phyloP scores from a whole-genome alignment of 2,113 vertebrate species.

The Glareola pratincola region DNA sequence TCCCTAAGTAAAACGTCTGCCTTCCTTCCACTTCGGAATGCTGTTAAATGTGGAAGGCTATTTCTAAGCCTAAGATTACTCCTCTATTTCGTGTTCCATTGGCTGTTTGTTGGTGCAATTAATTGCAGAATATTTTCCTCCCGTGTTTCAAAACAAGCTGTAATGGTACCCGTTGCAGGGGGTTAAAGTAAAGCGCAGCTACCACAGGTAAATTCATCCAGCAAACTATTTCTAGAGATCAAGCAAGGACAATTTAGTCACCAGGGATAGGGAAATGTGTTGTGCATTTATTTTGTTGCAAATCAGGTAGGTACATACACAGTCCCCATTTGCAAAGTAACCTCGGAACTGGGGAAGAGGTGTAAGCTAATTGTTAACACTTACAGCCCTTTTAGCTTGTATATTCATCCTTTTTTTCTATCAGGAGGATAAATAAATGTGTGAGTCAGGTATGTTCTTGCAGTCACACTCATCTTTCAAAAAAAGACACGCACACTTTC shows the following conservation, averaged over 20 bases:
- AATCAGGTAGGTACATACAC: not conserved
- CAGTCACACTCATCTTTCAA: not conserved
- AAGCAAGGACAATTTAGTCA: not conserved
- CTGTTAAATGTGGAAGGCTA: not conserved
- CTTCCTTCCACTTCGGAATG: not conserved
- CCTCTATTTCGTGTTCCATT: accelerated
- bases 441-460: not conserved
- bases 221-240: not conserved
- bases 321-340: not conserved
- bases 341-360: not conserved
- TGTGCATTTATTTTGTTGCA: not conserved
- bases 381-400: not conserved
- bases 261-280: not conserved
- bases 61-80: not conserved
- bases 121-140: not conserved
- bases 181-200: not conserved
- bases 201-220: not conserved
- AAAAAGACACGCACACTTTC: not conserved
- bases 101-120: not conserved
- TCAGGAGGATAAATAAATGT: not conserved
- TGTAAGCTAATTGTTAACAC: not conserved
- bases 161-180: not conserved
- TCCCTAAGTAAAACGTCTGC: not conserved
- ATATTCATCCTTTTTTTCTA: not conserved
- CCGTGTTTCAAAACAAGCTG: not conserved